Evolutionary conservation across 2,797 vertebrate species (phyloP), one percentile per base, ranked within the genome.

Genomic region (Coracias cyanogaster): DNA sequence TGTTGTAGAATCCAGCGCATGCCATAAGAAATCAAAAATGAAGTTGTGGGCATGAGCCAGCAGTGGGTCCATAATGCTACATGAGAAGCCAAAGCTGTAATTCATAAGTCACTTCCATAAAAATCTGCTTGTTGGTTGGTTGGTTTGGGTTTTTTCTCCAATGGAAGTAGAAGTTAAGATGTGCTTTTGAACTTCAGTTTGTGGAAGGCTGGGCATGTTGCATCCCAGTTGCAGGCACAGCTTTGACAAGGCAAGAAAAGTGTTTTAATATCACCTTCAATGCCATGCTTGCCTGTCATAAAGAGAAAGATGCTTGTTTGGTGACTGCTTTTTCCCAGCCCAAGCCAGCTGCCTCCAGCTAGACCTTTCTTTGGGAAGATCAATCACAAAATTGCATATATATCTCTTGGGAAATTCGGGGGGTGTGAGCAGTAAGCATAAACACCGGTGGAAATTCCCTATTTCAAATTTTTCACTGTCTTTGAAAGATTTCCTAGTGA

Each of bases 271-370:
- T 72, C 70, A 29, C 81, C 84, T 93, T 96, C 90, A 90, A 14
- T 82, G 83, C 93, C 73, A 89, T 46, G 31, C 29, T 71, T 94
- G 49, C 73, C 70, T 96, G 92, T 95, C 93, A 84, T 88, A 79
- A 78, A 89, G 70, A 90, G 86, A 93, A 83, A 81, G 82, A 93
- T 90, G 81, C 60, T 20, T 82, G 24, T 72, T 79, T 92, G 78
- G 83, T 92, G 74, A 45, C 90, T 89, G 71, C 45, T 78, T 89
- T 95, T 78, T 61, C 64, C 79, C 81, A 74, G 61, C 45, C 79
- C 55, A 78, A 94, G 74, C 84, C 86, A 94, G 89, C 78, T 91
- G 81, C 90, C 90, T 93, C 84, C 84, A 87, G 89, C 84, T 70
- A 94, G 78, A 84, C 45, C 55, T 80, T 88, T 89, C 71, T 80